A percentile compares a stretch with the other conserved stretches of the same genome.
These are phyloP conservation scores for Aphodius sticticus DNA, from an alignment of 2,888 invertebrate species.

Conservation along the genomic window DNA sequence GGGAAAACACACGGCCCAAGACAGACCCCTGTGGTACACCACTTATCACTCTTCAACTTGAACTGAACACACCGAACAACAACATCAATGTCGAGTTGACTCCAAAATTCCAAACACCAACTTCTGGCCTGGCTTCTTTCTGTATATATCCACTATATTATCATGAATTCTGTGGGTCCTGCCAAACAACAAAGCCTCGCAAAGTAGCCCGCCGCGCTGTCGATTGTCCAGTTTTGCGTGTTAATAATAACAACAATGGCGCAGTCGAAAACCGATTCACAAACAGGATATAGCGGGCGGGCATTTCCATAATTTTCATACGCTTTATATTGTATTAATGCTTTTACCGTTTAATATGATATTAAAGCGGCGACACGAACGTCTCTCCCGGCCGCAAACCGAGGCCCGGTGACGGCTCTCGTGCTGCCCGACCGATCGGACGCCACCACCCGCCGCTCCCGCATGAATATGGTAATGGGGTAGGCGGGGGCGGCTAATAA, in stretches of 20 bases:
- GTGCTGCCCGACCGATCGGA: neutral
- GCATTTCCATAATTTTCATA: neutral
- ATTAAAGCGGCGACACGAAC: conserved; percentile 4
- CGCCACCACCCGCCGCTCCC: neutral
- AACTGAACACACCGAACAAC: no score
- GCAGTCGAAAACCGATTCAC: neutral
- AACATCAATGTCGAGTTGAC: no score
- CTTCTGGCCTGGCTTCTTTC: neutral
- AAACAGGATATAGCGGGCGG: neutral
- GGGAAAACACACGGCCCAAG: no score
- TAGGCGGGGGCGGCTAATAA: neutral
- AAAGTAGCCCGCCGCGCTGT: neutral
- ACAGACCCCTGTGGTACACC: no score
- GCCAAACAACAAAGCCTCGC: neutral
- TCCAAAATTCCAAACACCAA: no score
- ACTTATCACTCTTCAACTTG: no score
- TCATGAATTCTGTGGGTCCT: neutral
- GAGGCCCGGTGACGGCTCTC: neutral
- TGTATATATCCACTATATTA: neutral
- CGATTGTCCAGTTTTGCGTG: neutral
- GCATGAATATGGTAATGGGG: neutral
- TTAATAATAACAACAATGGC: neutral
- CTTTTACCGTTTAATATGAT: conserved; percentile 4
- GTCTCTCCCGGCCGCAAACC: neutral
- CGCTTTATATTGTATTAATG: neutral